Percentiles rank a stretch among this genome's conserved stretches.
phyloP scores from a whole-genome alignment of 2,113 vertebrate genomes.

The Corapipo altera region DNA sequence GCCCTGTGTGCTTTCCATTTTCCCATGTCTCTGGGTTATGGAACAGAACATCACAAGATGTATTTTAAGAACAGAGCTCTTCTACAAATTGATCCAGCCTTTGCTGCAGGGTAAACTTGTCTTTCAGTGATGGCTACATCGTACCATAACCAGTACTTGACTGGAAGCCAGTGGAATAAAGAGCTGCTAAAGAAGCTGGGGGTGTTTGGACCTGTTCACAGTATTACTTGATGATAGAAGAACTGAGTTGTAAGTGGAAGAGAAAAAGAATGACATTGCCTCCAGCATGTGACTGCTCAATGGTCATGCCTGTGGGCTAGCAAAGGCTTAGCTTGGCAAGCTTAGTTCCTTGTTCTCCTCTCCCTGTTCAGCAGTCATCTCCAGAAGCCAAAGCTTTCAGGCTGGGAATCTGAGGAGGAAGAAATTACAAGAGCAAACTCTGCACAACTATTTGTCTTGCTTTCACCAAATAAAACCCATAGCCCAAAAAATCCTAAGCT shows the following conservation, averaged over 20 bases:
- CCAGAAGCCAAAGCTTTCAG: background rate
- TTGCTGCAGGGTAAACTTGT: background rate
- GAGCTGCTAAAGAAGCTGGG: background rate
- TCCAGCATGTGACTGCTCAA: background rate
- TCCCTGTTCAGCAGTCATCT: background rate
- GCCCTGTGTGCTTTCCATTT: background rate
- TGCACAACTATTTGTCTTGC: background rate
- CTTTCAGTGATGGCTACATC: background rate
- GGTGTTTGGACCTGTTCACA: background rate
- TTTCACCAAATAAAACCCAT: background rate
- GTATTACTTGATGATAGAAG: background rate
- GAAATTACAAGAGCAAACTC: background rate
- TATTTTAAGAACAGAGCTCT: background rate
- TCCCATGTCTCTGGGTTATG: background rate
- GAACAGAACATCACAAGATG: background rate
- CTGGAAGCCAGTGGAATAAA: background rate
- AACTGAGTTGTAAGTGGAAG: background rate
- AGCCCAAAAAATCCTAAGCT: background rate
- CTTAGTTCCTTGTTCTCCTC: background rate
- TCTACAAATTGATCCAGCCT: background rate
- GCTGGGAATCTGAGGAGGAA: background rate
- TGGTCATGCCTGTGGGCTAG: background rate
- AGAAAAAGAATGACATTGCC: background rate
- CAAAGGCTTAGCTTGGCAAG: background rate
- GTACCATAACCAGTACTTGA: background rate